phyloP scores from a whole-genome alignment of 1,140 invertebrate genomes.

The Propsilocerus akamusi region DNA sequence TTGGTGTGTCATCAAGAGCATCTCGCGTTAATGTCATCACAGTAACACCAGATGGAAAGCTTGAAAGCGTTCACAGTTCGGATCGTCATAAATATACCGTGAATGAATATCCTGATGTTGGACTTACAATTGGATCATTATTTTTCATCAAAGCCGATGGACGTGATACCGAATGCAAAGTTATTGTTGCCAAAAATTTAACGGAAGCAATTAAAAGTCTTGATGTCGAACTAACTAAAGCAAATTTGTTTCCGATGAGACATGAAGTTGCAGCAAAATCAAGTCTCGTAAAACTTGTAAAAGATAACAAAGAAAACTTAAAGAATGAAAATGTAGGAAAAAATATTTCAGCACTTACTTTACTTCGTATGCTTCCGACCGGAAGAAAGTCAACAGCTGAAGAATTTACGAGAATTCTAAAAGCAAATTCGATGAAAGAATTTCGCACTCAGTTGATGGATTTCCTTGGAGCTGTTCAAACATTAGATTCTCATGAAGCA shows the following conservation, averaged over 20 bases:
- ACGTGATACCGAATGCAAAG: conserved; percentile 6
- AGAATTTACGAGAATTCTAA: conserved; percentile 38
- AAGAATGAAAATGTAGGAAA: conserved; percentile 36
- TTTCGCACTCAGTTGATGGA: conserved; percentile 43
- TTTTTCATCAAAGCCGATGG: background rate
- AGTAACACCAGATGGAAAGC: background rate
- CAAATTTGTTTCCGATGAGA: conserved; percentile 7
- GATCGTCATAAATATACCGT: background rate
- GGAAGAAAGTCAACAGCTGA: conserved; percentile 33
- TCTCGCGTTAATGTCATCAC: background rate
- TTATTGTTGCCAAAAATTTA: conserved; percentile 5
- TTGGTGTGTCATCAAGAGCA: conserved; percentile 7
- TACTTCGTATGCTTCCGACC: conserved; percentile 37
- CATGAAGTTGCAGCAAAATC: too few relatives aligned
- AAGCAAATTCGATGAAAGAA: conserved; percentile 28
- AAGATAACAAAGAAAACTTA: conserved; percentile 30
- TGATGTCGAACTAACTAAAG: background rate
- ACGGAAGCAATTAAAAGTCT: background rate
- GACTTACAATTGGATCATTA: background rate
- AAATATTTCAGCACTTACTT: conserved; percentile 37
- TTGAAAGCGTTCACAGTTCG: background rate
- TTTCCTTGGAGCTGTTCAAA: conserved; percentile 47
- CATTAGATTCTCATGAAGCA: conserved; percentile 40
- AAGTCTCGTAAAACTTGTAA: conserved; percentile 29
- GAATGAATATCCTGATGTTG: background rate